Evolutionary conservation across 2,113 vertebrate species (phyloP).

Genomic region (Syngnathus scovelli): DNA sequence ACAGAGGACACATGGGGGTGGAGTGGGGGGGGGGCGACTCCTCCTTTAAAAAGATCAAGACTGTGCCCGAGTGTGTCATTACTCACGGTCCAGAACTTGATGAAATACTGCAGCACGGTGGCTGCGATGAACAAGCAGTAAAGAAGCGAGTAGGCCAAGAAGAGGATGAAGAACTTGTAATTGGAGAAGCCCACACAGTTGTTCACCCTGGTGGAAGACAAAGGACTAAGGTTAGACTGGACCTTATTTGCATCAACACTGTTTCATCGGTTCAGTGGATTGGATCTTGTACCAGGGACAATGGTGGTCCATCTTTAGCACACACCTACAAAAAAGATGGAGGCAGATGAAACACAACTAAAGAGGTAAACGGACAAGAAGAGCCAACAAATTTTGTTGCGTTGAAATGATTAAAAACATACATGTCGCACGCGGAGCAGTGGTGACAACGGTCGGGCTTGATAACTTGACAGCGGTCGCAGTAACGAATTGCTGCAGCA

Average conservation of each 20-base stretch:
- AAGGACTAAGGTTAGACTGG: slow-evolving; percentile 8
- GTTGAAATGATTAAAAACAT: slow-evolving; percentile 24
- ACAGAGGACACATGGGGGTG: slow-evolving; percentile 1
- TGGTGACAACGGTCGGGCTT: slow-evolving; percentile 97
- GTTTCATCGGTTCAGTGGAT: not conserved
- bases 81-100: slow-evolving; percentile 98
- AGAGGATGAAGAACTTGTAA: slow-evolving; percentile 83
- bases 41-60: slow-evolving; percentile 6
- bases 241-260: slow-evolving; percentile 1
- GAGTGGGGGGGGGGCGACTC: slow-evolving; percentile 36
- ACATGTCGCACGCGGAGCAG: slow-evolving; percentile 94
- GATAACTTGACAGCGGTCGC: slow-evolving; percentile 91
- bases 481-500: slow-evolving; percentile 87
- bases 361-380: not conserved
- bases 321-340: slow-evolving; percentile 71
- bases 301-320: slow-evolving; percentile 98
- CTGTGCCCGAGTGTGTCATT: slow-evolving; percentile 12
- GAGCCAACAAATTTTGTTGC: not conserved
- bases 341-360: not conserved
- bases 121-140: slow-evolving; percentile 92
- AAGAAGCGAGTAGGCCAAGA: slow-evolving; percentile 90
- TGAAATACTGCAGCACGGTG: slow-evolving; percentile 95
- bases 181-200: slow-evolving; percentile 75
- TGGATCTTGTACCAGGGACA: slow-evolving; percentile 83
- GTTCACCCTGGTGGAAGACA: slow-evolving; percentile 66